A percentile compares a stretch with the other conserved stretches of the same genome.
These are phyloP conservation scores for Vulpes vulpes DNA, from an alignment of 2,113 vertebrate genomes.

Conservation along the genomic window DNA sequence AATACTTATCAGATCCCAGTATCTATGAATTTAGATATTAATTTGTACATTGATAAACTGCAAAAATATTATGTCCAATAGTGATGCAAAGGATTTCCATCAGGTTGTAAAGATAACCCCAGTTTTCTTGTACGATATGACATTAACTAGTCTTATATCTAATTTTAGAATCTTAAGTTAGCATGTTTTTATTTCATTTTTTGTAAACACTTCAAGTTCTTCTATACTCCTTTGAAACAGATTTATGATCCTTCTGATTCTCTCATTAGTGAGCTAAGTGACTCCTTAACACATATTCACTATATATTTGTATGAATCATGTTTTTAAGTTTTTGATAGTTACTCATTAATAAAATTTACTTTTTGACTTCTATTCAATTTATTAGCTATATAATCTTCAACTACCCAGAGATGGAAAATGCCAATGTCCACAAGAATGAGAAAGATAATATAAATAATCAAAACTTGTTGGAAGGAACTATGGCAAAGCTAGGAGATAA, in stretches of 20 bases:
- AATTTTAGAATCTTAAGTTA: background rate
- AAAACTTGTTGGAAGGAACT: background rate
- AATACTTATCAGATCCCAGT: background rate
- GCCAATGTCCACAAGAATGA: background rate
- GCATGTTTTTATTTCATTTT: background rate
- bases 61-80: background rate
- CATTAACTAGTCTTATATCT: background rate
- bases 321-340: background rate
- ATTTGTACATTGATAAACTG: background rate
- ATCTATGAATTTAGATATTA: background rate
- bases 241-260: background rate
- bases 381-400: background rate
- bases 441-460: background rate
- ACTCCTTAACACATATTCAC: background rate
- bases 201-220: background rate
- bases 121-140: background rate
- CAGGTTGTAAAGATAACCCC: background rate
- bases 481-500: background rate
- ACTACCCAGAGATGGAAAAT: background rate
- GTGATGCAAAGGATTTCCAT: background rate
- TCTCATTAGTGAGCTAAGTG: background rate
- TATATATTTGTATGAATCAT: background rate
- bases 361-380: background rate
- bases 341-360: background rate
- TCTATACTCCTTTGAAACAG: background rate